Base-by-base conservation (phyloP, 2,888 invertebrate genomes). In the Orthosia gracilis region DNA sequence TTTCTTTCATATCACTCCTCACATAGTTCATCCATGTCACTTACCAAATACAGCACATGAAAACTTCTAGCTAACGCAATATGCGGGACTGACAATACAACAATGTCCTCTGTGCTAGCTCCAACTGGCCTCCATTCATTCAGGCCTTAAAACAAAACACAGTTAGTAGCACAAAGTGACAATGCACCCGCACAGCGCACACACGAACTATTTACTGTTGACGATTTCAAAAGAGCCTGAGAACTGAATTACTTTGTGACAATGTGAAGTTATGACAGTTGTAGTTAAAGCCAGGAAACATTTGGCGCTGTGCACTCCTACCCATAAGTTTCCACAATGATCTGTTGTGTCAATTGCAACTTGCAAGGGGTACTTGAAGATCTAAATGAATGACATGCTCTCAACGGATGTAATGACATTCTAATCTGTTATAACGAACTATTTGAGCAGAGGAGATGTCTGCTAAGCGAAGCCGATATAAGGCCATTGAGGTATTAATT, bases 61-160 rank as follows among this genome's bases (percentile, higher is more conserved):
- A 26, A 45, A 52, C 17, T 15, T n/a, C 3, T 9, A 45, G 7
- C 4, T 15, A n/a, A 21, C 26, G 4, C 7, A 15, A 3, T 3
- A 11, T 13, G 50, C 50, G 31, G 11, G 5, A 12, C 74, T 55
- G 26, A 50, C 23, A 55, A 45, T 63, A 49, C 26, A 54, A 18
- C 45, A 80, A 45, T 18, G 26, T 52, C 21, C 23, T 62, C 1
- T 17, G 1, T 52, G 9, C 45, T 31, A 15, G 9, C 45, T 18
- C 12, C 45, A 18, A 4, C 57, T 11, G 15, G 23, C 57, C n/a
- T 4, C n/a, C 49, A 50, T 45, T 74, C 63, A 54, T 26, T n/a
- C 21, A 40, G 17, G 4, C 11, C 59, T 17, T 63, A 23, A 40
- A 73, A 81, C 62, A 63, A 74, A 74, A 58, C 76, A 26, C 17